Evolutionary conservation across 2,888 invertebrate genomes (phyloP).

Genomic region (Odontothrips loti): DNA sequence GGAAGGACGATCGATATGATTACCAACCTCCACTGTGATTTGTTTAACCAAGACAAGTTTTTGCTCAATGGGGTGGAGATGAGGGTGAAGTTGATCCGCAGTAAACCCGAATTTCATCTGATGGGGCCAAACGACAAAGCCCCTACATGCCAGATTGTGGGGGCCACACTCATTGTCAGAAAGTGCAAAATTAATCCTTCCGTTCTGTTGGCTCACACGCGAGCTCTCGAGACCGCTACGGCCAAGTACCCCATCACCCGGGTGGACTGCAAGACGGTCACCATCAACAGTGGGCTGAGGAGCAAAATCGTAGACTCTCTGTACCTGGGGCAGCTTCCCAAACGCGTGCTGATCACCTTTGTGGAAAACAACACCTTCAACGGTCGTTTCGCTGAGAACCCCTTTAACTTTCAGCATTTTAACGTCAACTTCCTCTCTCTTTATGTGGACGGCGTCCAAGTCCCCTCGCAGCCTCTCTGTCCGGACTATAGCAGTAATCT

Average conservation of each 20-base stretch:
- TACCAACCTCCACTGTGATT: conserved; percentile 38
- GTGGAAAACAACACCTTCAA: no score
- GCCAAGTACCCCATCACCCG: conserved; percentile 40
- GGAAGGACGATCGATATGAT: conserved; percentile 31
- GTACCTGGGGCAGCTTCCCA: conserved; percentile 42
- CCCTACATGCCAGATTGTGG: conserved; percentile 36
- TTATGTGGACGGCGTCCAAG: conserved; percentile 38
- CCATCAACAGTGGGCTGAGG: conserved; percentile 36
- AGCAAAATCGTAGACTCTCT: conserved; percentile 39
- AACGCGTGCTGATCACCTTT: conserved; percentile 42
- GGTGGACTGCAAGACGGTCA: conserved; percentile 39
- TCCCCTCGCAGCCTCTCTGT: conserved; percentile 33
- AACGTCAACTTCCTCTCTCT: conserved; percentile 36
- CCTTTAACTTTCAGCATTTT: conserved; percentile 34
- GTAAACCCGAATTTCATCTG: conserved; percentile 36
- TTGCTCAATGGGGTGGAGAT: conserved; percentile 39
- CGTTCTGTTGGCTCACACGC: conserved; percentile 39
- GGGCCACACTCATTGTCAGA: conserved; percentile 39
- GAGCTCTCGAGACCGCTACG: conserved; percentile 37
- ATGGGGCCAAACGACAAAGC: conserved; percentile 31
- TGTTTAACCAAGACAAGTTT: conserved; percentile 39
- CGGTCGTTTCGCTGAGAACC: no score
- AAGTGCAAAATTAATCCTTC: conserved; percentile 38
- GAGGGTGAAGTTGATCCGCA: conserved; percentile 36
- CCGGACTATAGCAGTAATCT: conserved; percentile 30